These are phyloP conservation scores for Ictalurus furcatus DNA, from an alignment of 2,113 vertebrate species.

Conservation along the genomic window DNA sequence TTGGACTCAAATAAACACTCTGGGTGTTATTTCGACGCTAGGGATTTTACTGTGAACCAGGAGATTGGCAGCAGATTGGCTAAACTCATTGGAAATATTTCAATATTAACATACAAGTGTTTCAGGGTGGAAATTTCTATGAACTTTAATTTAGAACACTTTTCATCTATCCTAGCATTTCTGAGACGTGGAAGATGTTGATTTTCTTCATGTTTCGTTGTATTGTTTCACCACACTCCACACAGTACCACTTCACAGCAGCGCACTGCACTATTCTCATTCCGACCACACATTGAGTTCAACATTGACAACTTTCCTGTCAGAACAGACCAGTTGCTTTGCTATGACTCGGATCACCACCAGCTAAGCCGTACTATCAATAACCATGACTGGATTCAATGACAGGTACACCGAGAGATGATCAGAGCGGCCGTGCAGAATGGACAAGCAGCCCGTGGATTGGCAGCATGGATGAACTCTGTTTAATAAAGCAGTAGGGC, in stretches of 20 bases:
- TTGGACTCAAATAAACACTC: no score
- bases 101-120: background rate
- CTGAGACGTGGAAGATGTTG: background rate
- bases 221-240: background rate
- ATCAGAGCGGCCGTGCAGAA: constrained; percentile 64
- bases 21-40: no score
- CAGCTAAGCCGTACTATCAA: constrained; percentile 43
- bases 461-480: constrained; percentile 54
- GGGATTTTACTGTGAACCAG: background rate
- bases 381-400: constrained; percentile 62
- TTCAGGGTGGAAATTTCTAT: background rate
- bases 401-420: constrained; percentile 60
- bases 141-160: background rate
- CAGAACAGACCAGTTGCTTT: constrained; percentile 38
- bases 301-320: constrained; percentile 27
- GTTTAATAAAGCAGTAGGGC: constrained; percentile 68
- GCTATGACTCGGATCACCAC: constrained; percentile 42
- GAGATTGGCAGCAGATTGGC: background rate
- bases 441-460: constrained; percentile 58
- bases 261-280: background rate
- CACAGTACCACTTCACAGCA: background rate
- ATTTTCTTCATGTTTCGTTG: background rate
- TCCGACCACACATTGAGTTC: constrained; percentile 29
- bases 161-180: background rate
- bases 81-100: background rate